phyloP scores from a whole-genome alignment of 2,797 vertebrate species.

The Fringilla coelebs region DNA sequence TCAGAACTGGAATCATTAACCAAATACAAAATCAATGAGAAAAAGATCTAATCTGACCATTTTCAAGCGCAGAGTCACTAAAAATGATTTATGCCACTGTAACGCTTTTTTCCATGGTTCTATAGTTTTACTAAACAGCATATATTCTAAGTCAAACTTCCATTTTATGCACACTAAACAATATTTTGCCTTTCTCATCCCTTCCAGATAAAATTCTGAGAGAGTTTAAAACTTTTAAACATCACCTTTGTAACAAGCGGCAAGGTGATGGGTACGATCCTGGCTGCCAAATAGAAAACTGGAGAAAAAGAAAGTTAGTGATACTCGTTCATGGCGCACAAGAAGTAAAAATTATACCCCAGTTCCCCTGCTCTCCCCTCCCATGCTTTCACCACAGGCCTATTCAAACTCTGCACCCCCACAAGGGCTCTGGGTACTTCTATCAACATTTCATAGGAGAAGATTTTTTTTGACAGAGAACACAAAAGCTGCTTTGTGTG shows the following conservation, averaged over 20 bases:
- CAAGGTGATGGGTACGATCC: slow-evolving; percentile 7
- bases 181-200: neutral
- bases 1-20: slow-evolving; percentile 70
- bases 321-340: fast-evolving
- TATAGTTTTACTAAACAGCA: slow-evolving; percentile 57
- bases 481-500: slow-evolving; percentile 73
- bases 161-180: slow-evolving; percentile 4
- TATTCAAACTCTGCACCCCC: slow-evolving; percentile 46
- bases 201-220: neutral
- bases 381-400: neutral
- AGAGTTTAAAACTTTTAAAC: neutral
- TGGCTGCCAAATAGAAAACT: neutral
- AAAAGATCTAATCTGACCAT: slow-evolving; percentile 57
- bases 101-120: slow-evolving; percentile 63
- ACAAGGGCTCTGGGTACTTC: slow-evolving; percentile 57
- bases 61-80: slow-evolving; percentile 13
- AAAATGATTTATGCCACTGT: slow-evolving; percentile 56
- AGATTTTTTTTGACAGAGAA: slow-evolving; percentile 74
- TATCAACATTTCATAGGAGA: slow-evolving; percentile 69
- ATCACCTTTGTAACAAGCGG: neutral
- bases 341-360: neutral
- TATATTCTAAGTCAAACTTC: slow-evolving; percentile 10
- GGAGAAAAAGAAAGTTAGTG: neutral
- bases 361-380: neutral
- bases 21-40: slow-evolving; percentile 71